These are phyloP conservation scores for Rhagium mordax DNA, from an alignment of 2,888 invertebrate species.

Conservation along the genomic window DNA sequence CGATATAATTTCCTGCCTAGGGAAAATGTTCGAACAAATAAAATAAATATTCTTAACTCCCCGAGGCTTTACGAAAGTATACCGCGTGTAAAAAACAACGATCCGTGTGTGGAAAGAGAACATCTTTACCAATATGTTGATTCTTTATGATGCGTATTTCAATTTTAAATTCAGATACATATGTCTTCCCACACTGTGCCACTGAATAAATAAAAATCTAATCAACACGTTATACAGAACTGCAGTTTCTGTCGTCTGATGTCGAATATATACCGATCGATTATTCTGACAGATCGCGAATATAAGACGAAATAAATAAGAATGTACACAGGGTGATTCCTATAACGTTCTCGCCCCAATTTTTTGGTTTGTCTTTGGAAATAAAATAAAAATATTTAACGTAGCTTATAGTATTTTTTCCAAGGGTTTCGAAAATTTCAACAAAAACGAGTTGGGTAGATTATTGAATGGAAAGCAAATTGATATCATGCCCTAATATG, in stretches of 20 bases:
- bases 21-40: constrained; percentile 33
- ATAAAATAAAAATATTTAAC: too few relatives aligned
- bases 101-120: constrained; percentile 29
- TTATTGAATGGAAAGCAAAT: too few relatives aligned
- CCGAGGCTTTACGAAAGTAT: constrained; percentile 13
- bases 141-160: constrained; percentile 24
- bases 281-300: too few relatives aligned
- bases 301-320: too few relatives aligned
- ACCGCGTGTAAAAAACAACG: constrained; percentile 26
- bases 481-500: too few relatives aligned
- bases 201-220: constrained; percentile 24
- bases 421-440: too few relatives aligned
- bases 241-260: background rate
- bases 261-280: too few relatives aligned
- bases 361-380: too few relatives aligned
- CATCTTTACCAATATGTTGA: constrained; percentile 29
- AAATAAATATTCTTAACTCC: constrained; percentile 32
- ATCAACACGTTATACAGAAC: constrained; percentile 3
- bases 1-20: constrained; percentile 32
- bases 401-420: too few relatives aligned
- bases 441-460: too few relatives aligned
- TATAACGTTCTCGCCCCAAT: too few relatives aligned
- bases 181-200: background rate
- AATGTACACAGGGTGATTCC: too few relatives aligned
- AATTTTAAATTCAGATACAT: constrained; percentile 15